Conservation (phyloP, 2,113 vertebrate species). For the Microtus montanus region DNA sequence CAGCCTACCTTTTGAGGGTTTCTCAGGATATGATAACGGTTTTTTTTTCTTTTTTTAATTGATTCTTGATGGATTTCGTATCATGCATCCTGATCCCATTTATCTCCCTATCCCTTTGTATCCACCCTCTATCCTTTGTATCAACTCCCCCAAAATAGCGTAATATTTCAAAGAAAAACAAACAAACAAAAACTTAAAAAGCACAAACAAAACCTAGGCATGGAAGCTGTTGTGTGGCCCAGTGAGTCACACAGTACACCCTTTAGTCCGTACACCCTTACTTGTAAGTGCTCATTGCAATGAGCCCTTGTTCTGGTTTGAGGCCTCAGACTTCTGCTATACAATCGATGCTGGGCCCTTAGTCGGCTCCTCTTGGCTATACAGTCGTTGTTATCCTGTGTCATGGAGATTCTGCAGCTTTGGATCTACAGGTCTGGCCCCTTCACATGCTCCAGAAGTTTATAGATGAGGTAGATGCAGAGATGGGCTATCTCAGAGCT, state of each 20-base stretch:
- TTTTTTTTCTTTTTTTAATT: background rate
- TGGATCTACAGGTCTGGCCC: background rate
- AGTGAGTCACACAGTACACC: background rate
- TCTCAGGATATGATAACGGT: background rate
- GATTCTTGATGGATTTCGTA: background rate
- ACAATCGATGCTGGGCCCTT: background rate
- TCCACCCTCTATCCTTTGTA: background rate
- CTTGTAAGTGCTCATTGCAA: background rate
- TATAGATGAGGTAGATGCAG: background rate
- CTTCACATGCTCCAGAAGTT: background rate
- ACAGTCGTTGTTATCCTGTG: background rate
- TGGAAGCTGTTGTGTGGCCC: background rate
- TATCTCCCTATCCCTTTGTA: background rate
- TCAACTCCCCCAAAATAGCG: background rate
- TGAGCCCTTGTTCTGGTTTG: background rate
- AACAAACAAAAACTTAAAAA: too few relatives aligned
- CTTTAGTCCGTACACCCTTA: background rate
- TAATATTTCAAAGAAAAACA: background rate
- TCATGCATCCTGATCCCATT: background rate
- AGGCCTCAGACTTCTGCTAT: background rate
- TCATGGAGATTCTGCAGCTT: background rate
- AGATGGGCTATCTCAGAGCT: background rate
- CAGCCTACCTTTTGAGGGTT: background rate
- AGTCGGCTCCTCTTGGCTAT: background rate
- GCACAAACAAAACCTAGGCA: background rate